Base-by-base conservation (phyloP, 2,888 invertebrate species). In the Dexiosoma caninum region DNA sequence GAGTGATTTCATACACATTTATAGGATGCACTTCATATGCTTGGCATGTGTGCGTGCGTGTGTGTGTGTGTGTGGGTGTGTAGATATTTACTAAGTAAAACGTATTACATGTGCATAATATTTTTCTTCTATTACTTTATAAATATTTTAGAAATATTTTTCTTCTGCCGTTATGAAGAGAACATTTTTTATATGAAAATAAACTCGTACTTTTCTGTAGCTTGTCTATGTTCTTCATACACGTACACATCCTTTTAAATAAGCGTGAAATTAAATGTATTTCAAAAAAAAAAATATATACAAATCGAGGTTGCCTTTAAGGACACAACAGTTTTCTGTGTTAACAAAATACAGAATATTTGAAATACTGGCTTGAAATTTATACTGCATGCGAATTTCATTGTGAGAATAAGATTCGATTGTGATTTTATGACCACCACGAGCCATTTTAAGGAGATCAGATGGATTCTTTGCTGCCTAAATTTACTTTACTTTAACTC, bases 71-170 rank as follows among this genome's bases (percentile, higher is more conserved):
- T 27, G 27, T 27, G 27, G 27, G 27, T 27, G 6, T 5, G 49
- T 7, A 27, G n/a, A 40, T 67, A 62, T 77, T 49, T 70, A 16
- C 23, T 40, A 46, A 57, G 42, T 57, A 57, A 72, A 72, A 72
- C 49, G 60, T 78, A 60, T 67, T 67, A 62, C 14, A 76, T 62
- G 64, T 71, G 70, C 78, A 72, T 69, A 74, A 67, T 69, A 69
- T 67, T 78, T 78, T 78, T 10, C 44, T 72, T 78, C 60, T 72
- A 66, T 71, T 49, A 64, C 57, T 51, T 72, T 21, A 74, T 78
- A 74, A 78, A 78, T 55, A 78, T 67, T 78, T 72, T 67, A 72
- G 46, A 71, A n/a, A 78, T 55, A 78, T 66, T 60, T 71, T 42
- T 7, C 37, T 30, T 16, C 5, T 37, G 2, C 7, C 4, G 35